Evolutionary conservation across 2,113 vertebrate genomes (phyloP).

Genomic region (Chunga burmeisteri): DNA sequence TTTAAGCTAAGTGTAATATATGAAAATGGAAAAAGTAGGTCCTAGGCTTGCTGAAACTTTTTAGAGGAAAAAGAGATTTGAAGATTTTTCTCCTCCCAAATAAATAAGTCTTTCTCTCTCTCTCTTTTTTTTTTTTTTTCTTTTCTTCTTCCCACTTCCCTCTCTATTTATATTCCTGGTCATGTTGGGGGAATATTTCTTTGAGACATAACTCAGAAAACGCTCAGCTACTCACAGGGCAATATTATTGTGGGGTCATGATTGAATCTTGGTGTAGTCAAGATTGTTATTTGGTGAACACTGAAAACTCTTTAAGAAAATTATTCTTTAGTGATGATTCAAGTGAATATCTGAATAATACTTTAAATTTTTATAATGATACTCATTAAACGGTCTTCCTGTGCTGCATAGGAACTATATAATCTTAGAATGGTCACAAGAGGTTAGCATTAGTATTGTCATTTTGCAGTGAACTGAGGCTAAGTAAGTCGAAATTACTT

Average conservation of each 20-base stretch:
- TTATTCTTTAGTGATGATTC: not conserved
- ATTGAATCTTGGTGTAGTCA: not conserved
- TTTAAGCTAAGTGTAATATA: not conserved
- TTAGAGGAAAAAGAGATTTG: not conserved
- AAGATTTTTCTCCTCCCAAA: not conserved
- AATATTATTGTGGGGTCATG: not conserved
- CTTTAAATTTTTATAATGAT: not conserved
- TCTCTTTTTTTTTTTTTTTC: rapidly evolving
- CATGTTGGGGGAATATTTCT: not conserved
- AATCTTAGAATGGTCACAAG: not conserved
- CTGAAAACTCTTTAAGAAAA: not conserved
- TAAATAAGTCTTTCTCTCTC: rapidly evolving
- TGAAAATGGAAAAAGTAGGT: not conserved
- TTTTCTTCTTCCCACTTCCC: rapidly evolving
- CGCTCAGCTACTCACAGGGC: not conserved
- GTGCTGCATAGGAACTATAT: not conserved
- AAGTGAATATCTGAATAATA: not conserved
- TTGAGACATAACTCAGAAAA: not conserved
- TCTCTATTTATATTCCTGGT: not conserved
- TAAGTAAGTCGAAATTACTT: not conserved
- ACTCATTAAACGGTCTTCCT: not conserved
- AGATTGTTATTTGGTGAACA: not conserved
- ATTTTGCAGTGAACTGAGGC: not conserved
- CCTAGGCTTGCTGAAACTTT: not conserved
- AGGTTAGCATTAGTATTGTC: not conserved